These are phyloP conservation scores for Channa maculata DNA, from an alignment of 2,113 vertebrate species.

Conservation along the genomic window DNA sequence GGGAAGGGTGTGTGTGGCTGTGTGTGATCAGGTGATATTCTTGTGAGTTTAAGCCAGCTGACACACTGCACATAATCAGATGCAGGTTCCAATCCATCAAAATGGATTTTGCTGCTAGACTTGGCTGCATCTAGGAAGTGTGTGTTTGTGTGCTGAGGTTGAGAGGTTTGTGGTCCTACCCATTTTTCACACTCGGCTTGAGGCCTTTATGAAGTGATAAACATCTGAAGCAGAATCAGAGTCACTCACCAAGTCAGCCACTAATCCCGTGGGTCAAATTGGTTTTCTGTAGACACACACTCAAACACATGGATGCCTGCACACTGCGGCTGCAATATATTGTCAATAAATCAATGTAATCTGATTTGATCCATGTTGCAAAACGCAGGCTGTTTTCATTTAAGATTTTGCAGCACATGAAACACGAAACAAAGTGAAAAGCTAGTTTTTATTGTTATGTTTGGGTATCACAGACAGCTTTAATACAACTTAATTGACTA, in stretches of 20 bases:
- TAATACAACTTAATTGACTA: too few species aligned
- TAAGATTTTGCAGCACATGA: not conserved
- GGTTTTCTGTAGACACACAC: conserved; percentile 59
- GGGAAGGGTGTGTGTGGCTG: not conserved
- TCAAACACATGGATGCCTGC: not conserved
- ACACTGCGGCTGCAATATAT: not conserved
- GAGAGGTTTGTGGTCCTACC: conserved; percentile 57
- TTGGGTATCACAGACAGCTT: not conserved
- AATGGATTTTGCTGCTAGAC: not conserved
- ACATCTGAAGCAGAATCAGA: conserved; percentile 76
- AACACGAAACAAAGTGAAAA: not conserved
- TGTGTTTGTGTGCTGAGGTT: conserved; percentile 46
- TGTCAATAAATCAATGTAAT: conserved; percentile 5
- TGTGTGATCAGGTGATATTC: not conserved
- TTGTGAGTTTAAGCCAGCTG: not conserved
- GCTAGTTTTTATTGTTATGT: not conserved
- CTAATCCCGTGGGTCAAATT: conserved; percentile 72
- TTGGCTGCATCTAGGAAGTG: not conserved
- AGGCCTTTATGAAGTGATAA: conserved; percentile 72
- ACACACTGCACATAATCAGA: conserved; percentile 13
- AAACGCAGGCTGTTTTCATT: not conserved
- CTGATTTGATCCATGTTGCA: not conserved
- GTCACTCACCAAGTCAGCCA: conserved; percentile 64
- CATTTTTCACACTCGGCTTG: conserved; percentile 41
- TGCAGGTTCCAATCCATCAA: conserved; percentile 29